These are phyloP conservation scores for Rotaria magnacalcarata DNA, from an alignment of 2,888 invertebrate genomes.

Conservation along the genomic window DNA sequence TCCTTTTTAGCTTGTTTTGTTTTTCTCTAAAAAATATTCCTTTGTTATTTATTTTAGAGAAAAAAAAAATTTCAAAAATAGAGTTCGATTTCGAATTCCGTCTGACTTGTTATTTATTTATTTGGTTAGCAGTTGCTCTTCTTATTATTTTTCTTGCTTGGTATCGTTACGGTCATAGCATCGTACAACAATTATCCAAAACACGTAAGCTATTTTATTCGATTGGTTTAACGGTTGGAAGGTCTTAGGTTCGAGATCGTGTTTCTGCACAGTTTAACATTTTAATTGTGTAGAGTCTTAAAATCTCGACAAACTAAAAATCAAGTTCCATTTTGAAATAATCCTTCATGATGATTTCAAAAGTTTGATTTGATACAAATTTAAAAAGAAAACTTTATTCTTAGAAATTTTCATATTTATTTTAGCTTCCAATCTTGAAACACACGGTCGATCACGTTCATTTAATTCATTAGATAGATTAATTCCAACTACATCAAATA, in stretches of 20 bases:
- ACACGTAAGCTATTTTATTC: constrained; percentile 9
- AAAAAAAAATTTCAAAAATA: constrained; percentile 4
- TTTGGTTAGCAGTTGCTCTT: background rate
- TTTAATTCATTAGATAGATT: background rate
- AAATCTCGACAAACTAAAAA: background rate
- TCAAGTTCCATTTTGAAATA: background rate
- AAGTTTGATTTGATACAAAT: background rate
- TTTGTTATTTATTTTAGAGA: background rate
- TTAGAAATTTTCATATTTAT: background rate
- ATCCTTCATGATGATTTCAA: background rate
- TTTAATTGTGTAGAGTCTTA: background rate
- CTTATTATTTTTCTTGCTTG: constrained; percentile 27
- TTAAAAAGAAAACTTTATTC: background rate
- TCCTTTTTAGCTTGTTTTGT: background rate
- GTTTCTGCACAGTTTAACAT: background rate
- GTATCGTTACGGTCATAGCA: background rate
- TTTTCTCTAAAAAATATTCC: background rate
- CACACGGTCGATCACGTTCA: background rate
- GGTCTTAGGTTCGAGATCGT: background rate
- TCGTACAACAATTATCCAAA: constrained; percentile 17
- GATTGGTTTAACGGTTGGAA: background rate
- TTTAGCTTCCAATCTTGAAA: background rate
- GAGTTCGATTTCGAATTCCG: constrained; percentile 21
- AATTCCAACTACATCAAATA: background rate
- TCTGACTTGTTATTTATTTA: constrained; percentile 19